Conservation (phyloP, 2,797 vertebrate genomes). For the Cryptoprocta ferox region DNA sequence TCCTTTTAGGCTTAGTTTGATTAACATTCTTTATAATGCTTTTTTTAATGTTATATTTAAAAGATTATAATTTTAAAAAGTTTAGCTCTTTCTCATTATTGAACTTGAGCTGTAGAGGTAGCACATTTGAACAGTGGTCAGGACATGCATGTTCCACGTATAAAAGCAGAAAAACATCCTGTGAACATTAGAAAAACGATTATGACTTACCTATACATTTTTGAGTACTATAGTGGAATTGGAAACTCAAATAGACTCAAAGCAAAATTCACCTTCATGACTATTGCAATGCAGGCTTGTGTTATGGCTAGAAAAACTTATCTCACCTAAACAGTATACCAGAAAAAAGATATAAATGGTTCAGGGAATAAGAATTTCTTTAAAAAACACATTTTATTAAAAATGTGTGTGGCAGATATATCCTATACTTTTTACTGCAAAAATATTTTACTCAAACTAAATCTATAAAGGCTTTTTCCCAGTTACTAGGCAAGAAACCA, state of each 20-base stretch:
- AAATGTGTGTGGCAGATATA: background rate
- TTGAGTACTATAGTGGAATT: background rate
- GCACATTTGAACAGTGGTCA: background rate
- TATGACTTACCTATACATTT: background rate
- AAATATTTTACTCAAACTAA: conserved; percentile 6
- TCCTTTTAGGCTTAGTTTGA: background rate
- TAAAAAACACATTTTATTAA: background rate
- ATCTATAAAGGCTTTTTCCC: background rate
- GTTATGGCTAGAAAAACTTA: background rate
- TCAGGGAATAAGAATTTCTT: background rate
- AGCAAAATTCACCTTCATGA: background rate
- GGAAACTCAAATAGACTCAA: background rate
- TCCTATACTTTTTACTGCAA: background rate
- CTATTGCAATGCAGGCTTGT: background rate
- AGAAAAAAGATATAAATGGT: background rate
- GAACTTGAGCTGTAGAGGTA: background rate
- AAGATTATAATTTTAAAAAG: background rate
- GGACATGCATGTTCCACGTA: background rate
- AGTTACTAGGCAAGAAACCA: background rate
- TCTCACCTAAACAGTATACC: background rate
- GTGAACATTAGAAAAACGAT: background rate
- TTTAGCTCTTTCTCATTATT: background rate
- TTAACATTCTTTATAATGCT: background rate
- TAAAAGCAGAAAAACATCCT: background rate
- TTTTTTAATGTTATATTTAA: background rate